Conservation (phyloP, 1,140 invertebrate species). For the Drosophila trapezifrons region DNA sequence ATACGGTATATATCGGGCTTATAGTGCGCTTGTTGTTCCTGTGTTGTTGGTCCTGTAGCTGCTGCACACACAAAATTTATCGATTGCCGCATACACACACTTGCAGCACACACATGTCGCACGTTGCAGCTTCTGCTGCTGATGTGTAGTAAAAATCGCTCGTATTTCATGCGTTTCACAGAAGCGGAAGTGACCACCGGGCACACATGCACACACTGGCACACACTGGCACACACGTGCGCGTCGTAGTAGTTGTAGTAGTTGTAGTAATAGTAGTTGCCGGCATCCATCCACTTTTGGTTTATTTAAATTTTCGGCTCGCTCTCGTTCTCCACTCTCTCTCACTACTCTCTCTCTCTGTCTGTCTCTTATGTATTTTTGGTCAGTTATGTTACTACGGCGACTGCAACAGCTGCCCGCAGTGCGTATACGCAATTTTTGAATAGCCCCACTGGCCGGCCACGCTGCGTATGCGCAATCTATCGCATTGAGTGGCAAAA, state of each 20-base stretch:
- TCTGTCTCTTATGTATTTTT: constrained; percentile 38
- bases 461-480: constrained; percentile 68
- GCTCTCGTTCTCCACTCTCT: constrained; percentile 12
- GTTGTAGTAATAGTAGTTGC: constrained; percentile 64
- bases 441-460: neutral
- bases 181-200: constrained; percentile 67
- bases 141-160: constrained; percentile 79
- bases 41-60: constrained; percentile 24
- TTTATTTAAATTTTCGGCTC: constrained; percentile 76
- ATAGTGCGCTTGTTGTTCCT: constrained; percentile 45
- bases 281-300: constrained; percentile 69
- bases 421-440: constrained; percentile 73
- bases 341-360: neutral
- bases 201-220: constrained; percentile 20
- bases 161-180: constrained; percentile 76
- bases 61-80: constrained; percentile 72
- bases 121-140: constrained; percentile 60
- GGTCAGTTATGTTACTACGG: constrained; percentile 41
- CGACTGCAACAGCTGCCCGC: constrained; percentile 55
- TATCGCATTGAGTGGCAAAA: constrained; percentile 10
- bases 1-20: constrained; percentile 43
- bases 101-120: constrained; percentile 59
- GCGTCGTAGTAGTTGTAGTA: constrained; percentile 65
- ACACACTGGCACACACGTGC: constrained; percentile 32
- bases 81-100: constrained; percentile 72